Conservation (phyloP, 2,797 vertebrate species). For the Crocodylus rhombifer region DNA sequence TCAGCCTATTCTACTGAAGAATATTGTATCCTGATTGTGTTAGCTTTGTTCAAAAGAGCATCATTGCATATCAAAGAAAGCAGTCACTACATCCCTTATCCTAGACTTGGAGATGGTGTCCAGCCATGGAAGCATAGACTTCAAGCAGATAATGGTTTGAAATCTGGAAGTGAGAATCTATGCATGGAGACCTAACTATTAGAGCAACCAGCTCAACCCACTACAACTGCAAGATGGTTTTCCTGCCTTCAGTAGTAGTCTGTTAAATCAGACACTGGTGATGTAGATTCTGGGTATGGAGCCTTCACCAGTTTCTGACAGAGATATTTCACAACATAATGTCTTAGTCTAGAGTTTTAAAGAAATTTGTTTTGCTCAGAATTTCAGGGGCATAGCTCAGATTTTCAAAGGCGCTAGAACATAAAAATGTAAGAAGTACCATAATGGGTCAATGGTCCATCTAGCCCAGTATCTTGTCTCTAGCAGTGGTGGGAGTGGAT, state of each 20-base stretch:
- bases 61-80: neutral
- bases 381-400: neutral
- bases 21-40: neutral
- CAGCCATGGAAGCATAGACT: neutral
- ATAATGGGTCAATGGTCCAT: too few relatives aligned
- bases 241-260: neutral
- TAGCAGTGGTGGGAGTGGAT: neutral
- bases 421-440: too few relatives aligned
- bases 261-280: neutral
- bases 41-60: neutral
- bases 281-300: neutral
- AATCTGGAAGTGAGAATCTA: neutral
- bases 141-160: neutral
- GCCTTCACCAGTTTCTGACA: neutral
- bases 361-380: neutral
- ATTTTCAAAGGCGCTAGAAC: neutral
- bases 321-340: neutral
- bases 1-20: neutral
- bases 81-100: neutral
- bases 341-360: neutral
- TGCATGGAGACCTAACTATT: accelerated
- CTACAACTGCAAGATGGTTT: neutral
- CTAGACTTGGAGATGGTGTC: neutral
- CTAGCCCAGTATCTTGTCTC: neutral
- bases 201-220: neutral